Percentiles rank a stretch among this genome's conserved stretches.
Conservation (phyloP, 2,113 vertebrate genomes). For the Poeciliopsis prolifica region DNA sequence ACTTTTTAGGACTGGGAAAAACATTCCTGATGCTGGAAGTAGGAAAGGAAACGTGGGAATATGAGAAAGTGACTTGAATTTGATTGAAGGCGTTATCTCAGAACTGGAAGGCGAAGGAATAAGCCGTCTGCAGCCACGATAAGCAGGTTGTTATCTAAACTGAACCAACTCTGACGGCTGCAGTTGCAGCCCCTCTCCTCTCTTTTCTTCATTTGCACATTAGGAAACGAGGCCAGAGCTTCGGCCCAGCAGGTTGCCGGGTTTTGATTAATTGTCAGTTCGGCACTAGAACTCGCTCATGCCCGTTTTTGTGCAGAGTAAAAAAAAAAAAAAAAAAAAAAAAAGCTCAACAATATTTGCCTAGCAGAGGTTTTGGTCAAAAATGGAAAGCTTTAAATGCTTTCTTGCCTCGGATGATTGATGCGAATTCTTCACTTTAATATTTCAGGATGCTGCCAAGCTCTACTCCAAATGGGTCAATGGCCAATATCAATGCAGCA, state of each 20-base stretch:
- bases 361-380: slow-evolving; percentile 48
- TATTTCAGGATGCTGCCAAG: slow-evolving; percentile 54
- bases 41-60: slow-evolving; percentile 44
- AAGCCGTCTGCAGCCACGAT: slow-evolving; percentile 59
- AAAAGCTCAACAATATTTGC: slow-evolving; percentile 57
- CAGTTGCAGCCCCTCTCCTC: slow-evolving; percentile 31
- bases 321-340: slow-evolving; percentile 22
- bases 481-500: slow-evolving; percentile 27
- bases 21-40: slow-evolving; percentile 21
- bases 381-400: slow-evolving; percentile 51
- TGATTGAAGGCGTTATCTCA: slow-evolving; percentile 59
- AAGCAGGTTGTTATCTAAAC: slow-evolving; percentile 54
- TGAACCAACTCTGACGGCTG: slow-evolving; percentile 29
- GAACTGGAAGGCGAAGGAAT: slow-evolving; percentile 49
- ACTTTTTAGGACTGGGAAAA: slow-evolving; percentile 14
- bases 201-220: slow-evolving; percentile 27
- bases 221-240: slow-evolving; percentile 32
- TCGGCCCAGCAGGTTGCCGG: slow-evolving; percentile 47
- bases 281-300: slow-evolving; percentile 21
- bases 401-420: slow-evolving; percentile 29
- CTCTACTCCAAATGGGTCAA: slow-evolving; percentile 13
- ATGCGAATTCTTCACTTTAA: slow-evolving; percentile 69
- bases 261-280: slow-evolving; percentile 64
- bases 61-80: slow-evolving; percentile 41
- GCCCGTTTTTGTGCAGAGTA: slow-evolving; percentile 18